Evolutionary conservation across 1,140 invertebrate genomes (phyloP).

Genomic region (Coelopa frigida): DNA sequence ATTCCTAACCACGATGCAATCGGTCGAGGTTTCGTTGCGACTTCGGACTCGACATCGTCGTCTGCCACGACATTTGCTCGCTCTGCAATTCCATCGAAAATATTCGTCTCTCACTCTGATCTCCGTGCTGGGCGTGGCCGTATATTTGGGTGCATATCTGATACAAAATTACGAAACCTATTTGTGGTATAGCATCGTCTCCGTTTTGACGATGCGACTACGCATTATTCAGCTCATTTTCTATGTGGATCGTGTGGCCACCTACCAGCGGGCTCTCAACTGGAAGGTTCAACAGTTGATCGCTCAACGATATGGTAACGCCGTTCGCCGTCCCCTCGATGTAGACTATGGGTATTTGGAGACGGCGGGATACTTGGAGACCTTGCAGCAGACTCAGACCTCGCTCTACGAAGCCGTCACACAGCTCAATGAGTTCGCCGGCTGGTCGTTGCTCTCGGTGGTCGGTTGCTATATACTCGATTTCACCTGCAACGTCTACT

Average conservation of each 20-base stretch:
- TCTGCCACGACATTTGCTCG: too few species aligned
- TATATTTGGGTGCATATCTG: too few species aligned
- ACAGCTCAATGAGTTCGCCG: conserved; percentile 11
- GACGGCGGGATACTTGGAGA: conserved; percentile 3
- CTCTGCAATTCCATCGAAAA: too few species aligned
- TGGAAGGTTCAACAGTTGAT: conserved; percentile 11
- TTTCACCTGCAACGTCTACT: conserved; percentile 16
- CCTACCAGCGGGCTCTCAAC: conserved; percentile 4
- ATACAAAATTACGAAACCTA: too few species aligned
- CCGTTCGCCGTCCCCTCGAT: conserved; percentile 2
- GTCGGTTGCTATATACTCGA: conserved; percentile 10
- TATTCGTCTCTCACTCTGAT: too few species aligned
- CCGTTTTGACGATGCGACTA: conserved; percentile 4
- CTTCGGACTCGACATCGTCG: background rate
- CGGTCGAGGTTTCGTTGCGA: conserved; percentile 3
- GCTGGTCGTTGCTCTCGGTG: conserved; percentile 12
- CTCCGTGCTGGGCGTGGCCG: too few species aligned
- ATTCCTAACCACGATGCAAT: background rate
- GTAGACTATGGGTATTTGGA: conserved; percentile 5
- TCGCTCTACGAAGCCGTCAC: conserved; percentile 5
- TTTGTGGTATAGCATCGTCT: conserved; percentile 6
- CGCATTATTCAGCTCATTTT: conserved; percentile 9
- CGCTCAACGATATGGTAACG: too few species aligned
- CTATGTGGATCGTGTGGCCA: conserved; percentile 6
- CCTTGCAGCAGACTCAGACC: conserved; percentile 6